Evolutionary conservation across 1,140 invertebrate species (phyloP).

Genomic region (Steinernema feltiae): DNA sequence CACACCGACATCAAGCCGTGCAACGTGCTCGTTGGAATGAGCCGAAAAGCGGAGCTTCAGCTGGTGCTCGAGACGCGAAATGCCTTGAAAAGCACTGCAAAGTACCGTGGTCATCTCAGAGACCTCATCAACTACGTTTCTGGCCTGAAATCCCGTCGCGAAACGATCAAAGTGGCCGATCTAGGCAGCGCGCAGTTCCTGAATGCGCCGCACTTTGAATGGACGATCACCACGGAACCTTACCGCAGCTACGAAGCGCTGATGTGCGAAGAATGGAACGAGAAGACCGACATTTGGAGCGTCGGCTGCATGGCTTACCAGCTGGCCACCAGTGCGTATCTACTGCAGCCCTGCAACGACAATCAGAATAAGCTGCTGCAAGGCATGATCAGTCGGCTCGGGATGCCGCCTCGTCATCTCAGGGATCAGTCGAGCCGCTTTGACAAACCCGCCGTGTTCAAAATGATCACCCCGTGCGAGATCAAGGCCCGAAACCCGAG

Average conservation of each 20-base stretch:
- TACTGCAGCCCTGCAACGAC: neutral
- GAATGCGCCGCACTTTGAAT: neutral
- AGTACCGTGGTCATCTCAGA: neutral
- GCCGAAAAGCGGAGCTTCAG: neutral
- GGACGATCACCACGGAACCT: neutral
- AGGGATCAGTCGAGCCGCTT: neutral
- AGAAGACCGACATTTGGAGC: neutral
- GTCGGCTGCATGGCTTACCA: neutral
- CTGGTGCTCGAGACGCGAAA: neutral
- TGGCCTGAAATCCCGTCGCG: no score
- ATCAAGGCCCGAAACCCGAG: no score
- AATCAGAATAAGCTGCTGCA: neutral
- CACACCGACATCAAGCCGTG: neutral
- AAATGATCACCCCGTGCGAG: no score
- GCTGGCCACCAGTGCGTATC: neutral
- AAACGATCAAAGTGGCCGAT: neutral
- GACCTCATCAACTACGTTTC: neutral
- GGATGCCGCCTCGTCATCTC: neutral
- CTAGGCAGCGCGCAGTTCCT: neutral
- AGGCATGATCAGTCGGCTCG: neutral
- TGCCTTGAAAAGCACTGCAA: neutral
- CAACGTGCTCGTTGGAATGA: neutral
- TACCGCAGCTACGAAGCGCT: neutral
- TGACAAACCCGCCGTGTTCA: no score
- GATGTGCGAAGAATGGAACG: neutral